Evolutionary conservation across 2,797 vertebrate genomes (phyloP), one percentile per base, ranked within the genome.

Genomic region (Buphagus erythrorhynchus): DNA sequence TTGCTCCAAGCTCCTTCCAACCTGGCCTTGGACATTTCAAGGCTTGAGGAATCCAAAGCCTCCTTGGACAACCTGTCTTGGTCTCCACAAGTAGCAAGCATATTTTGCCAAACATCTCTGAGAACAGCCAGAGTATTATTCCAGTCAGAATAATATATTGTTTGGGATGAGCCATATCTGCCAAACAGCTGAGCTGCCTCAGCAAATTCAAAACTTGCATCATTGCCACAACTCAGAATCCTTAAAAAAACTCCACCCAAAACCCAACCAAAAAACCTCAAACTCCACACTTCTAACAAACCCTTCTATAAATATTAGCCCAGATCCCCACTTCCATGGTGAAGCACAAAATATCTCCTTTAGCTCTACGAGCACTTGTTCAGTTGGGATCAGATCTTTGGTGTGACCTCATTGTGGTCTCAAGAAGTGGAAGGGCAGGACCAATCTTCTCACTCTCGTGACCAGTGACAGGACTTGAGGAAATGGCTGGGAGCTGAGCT

Each of bases 371-470:
- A 57, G 33, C 63, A 63, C 12, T 29, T 10, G 6, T 5, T 52
- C 31, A 25, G 26, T 1, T 65, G 40, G 9, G 6, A 74, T 52
- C 49, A 36, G 35, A 13, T 29, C 65, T 73, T 35, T 52, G 8
- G 3, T 55, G 29, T 13, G 18, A 20, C 18, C 7, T 12, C 29
- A 31, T 6, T 31, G 36, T 26, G 31, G 25, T 17, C 14, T 58
- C 36, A 35, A 13, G 29, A 26, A 33, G 24, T 16, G 33, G 19
- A 20, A 38, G 24, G 6, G 46, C 63, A 68, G 33, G 19, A 59
- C 10, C 29, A 76, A 36, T 24, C 10, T 38, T 13, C 9, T 16
- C 11, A 3, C 29, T 33, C 54, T 13, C 0, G 0, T 16, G 15
- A 28, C 4, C 22, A 19, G 22, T 5, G 18, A 4, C 52, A 59